These are phyloP conservation scores for Lucifuga dentata DNA, from an alignment of 2,113 vertebrate genomes.

Conservation along the genomic window DNA sequence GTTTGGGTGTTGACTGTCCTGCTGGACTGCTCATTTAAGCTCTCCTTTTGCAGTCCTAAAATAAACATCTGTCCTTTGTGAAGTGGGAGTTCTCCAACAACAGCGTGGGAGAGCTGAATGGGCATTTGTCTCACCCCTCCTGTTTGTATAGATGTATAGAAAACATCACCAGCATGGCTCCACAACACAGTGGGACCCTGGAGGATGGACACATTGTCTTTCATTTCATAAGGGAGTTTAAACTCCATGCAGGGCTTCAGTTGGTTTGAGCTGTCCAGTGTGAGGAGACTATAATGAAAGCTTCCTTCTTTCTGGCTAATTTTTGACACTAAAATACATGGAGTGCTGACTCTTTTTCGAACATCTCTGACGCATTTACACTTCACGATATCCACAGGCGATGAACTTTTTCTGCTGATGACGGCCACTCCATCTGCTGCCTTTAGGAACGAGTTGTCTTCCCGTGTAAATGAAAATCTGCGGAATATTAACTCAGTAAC, in stretches of 20 bases:
- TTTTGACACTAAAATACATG: slow-evolving; percentile 83
- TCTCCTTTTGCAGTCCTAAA: slow-evolving; percentile 78
- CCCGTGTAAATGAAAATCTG: slow-evolving; percentile 81
- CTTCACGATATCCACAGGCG: slow-evolving; percentile 76
- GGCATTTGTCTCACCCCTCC: slow-evolving; percentile 79
- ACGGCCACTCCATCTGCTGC: slow-evolving; percentile 73
- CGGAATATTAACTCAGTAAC: slow-evolving; percentile 71
- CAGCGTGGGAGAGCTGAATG: slow-evolving; percentile 78
- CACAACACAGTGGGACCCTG: slow-evolving; percentile 89
- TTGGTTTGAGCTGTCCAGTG: slow-evolving; percentile 78
- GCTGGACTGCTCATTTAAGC: slow-evolving; percentile 32
- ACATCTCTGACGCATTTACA: slow-evolving; percentile 80
- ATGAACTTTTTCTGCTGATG: slow-evolving; percentile 58
- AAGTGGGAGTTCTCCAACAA: slow-evolving; percentile 84
- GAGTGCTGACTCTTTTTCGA: slow-evolving; percentile 80
- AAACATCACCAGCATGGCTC: slow-evolving; percentile 80
- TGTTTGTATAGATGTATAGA: slow-evolving; percentile 78
- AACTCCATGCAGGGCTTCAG: slow-evolving; percentile 84
- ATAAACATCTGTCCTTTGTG: slow-evolving; percentile 77
- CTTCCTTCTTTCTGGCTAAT: slow-evolving; percentile 57
- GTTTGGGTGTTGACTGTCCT: slow-evolving; percentile 74
- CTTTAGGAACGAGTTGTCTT: slow-evolving; percentile 78
- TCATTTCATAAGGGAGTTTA: slow-evolving; percentile 82
- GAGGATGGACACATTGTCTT: slow-evolving; percentile 81
- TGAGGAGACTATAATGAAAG: slow-evolving; percentile 84